phyloP scores from a whole-genome alignment of 2,888 invertebrate genomes.

The Hirudinaria manillensis region DNA sequence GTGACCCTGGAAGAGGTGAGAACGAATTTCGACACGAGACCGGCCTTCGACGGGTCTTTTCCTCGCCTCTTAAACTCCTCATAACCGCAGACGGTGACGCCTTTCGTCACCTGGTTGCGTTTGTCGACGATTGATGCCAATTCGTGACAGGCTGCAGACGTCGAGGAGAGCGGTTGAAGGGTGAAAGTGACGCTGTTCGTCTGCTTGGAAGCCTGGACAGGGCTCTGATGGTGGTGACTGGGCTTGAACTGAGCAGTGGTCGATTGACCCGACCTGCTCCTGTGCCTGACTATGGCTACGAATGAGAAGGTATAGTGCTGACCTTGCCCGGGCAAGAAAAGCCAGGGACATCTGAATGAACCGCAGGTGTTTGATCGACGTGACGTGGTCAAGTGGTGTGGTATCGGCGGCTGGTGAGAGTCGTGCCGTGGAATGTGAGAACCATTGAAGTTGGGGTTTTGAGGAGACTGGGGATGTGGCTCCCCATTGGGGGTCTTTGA shows the following conservation, averaged over 20 bases:
- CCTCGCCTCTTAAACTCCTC: conserved; percentile 2
- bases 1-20: conserved; percentile 17
- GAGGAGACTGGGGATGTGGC: no score
- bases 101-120: conserved; percentile 18
- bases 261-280: background rate
- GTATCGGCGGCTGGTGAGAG: background rate
- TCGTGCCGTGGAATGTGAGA: no score
- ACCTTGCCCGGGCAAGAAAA: conserved; percentile 15
- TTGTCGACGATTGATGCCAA: conserved; percentile 19
- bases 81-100: conserved; percentile 20
- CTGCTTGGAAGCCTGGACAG: background rate
- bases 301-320: conserved; percentile 25
- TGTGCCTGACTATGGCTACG: background rate
- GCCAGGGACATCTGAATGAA: conserved; percentile 19
- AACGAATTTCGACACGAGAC: background rate
- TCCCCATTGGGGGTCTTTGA: background rate
- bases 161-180: background rate
- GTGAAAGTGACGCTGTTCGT: conserved; percentile 1
- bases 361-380: background rate
- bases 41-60: background rate
- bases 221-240: background rate
- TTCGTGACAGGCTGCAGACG: conserved; percentile 7
- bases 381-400: background rate
- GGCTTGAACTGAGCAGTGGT: background rate
- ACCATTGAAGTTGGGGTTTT: no score